Evolutionary conservation across 2,888 invertebrate species (phyloP).

Genomic region (Phanerotoma sp.): DNA sequence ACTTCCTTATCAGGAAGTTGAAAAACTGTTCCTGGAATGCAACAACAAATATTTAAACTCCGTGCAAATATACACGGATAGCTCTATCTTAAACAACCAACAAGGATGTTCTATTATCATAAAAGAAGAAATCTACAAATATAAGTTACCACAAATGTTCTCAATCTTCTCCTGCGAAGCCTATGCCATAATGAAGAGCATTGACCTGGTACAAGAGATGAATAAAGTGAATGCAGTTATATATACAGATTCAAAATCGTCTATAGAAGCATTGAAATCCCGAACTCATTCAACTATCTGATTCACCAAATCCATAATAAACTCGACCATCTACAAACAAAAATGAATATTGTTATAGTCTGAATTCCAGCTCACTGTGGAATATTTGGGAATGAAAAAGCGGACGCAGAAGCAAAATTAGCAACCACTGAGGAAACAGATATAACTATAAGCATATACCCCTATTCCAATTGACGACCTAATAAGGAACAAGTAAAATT

Average conservation of each 20-base stretch:
- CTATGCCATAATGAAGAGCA: not conserved
- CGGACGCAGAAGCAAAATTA: constrained; percentile 4
- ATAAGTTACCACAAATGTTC: not conserved
- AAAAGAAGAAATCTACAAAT: not conserved
- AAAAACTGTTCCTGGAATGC: not conserved
- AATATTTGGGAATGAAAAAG: not conserved
- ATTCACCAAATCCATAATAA: constrained; percentile 10
- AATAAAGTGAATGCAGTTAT: not conserved
- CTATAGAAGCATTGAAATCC: constrained; percentile 3
- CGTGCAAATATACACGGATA: not conserved
- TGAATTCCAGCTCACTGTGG: constrained; percentile 40
- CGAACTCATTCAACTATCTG: not conserved
- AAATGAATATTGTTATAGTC: not conserved
- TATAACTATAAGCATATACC: too few species aligned
- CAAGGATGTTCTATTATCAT: constrained; percentile 1
- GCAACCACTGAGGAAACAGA: not conserved
- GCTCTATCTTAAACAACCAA: not conserved
- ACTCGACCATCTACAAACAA: not conserved
- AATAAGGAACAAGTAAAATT: too few species aligned
- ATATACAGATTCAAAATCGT: constrained; percentile 6
- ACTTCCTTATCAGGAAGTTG: too few species aligned
- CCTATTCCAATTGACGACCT: too few species aligned
- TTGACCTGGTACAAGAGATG: not conserved
- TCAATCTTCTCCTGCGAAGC: constrained; percentile 8
- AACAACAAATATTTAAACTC: not conserved